Conservation (phyloP, 2,113 vertebrate species). For the Dasyprocta punctata region DNA sequence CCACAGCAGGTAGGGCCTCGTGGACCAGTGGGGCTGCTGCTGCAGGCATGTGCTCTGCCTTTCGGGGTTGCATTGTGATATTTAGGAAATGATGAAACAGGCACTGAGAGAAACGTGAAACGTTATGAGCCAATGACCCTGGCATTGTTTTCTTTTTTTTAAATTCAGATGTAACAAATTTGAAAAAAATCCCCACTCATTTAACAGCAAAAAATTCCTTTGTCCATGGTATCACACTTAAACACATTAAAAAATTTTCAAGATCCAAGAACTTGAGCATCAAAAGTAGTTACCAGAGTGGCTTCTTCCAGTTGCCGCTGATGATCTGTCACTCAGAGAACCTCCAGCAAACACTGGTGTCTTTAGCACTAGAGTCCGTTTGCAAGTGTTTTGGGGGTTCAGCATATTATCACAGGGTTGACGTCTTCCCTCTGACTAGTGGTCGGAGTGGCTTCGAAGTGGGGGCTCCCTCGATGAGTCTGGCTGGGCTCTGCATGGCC, state of each 20-base stretch:
- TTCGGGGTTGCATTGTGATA: not conserved
- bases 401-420: not conserved
- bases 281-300: not conserved
- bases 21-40: no score
- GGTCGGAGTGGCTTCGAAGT: not conserved
- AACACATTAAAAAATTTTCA: not conserved
- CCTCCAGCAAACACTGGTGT: not conserved
- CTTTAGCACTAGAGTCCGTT: not conserved
- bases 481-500: no score
- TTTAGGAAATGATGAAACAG: not conserved
- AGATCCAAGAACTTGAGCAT: not conserved
- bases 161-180: not conserved
- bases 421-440: not conserved
- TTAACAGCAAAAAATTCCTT: not conserved
- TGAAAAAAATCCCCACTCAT: not conserved
- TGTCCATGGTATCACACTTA: not conserved
- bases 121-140: not conserved
- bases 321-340: not conserved
- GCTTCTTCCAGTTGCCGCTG: not conserved
- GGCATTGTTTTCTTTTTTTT: not conserved
- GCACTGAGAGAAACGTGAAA: not conserved
- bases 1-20: slow-evolving; percentile 90
- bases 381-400: not conserved
- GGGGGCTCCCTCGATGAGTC: no score
- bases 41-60: not conserved